phyloP scores from a whole-genome alignment of 2,888 invertebrate species.

The Lycocerus yunnanus region DNA sequence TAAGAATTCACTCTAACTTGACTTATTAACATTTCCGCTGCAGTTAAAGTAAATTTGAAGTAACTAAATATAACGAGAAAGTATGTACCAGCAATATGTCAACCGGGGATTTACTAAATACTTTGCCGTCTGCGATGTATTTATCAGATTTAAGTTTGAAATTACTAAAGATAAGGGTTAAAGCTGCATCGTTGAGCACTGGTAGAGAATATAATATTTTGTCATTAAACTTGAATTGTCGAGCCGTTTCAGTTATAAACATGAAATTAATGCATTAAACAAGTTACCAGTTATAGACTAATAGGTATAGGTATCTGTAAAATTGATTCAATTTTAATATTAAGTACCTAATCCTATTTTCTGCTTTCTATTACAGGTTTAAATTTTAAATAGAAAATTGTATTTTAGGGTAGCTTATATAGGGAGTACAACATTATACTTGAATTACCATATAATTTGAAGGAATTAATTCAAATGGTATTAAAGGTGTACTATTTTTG shows the following conservation, averaged over 20 bases:
- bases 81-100: conserved; percentile 39
- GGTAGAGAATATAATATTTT: conserved; percentile 20
- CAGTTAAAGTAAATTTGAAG: conserved; percentile 38
- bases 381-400: background rate
- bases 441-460: background rate
- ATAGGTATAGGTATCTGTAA: background rate
- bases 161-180: conserved; percentile 39
- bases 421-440: background rate
- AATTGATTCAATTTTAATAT: background rate
- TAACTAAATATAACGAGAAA: conserved; percentile 38
- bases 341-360: background rate
- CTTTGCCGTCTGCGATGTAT: conserved; percentile 38
- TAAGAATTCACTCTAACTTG: conserved; percentile 50
- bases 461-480: background rate
- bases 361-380: background rate
- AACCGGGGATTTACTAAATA: conserved; percentile 41
- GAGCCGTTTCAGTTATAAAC: background rate
- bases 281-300: background rate
- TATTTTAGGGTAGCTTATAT: background rate
- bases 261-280: background rate
- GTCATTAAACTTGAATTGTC: conserved; percentile 14
- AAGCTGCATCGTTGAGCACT: conserved; percentile 18
- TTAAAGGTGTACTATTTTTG: background rate
- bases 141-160: conserved; percentile 44
- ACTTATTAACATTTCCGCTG: conserved; percentile 47